Evolutionary conservation across 2,888 invertebrate genomes (phyloP), one percentile per base, ranked within the genome.

Genomic region (Pandemis cinnamomeana): DNA sequence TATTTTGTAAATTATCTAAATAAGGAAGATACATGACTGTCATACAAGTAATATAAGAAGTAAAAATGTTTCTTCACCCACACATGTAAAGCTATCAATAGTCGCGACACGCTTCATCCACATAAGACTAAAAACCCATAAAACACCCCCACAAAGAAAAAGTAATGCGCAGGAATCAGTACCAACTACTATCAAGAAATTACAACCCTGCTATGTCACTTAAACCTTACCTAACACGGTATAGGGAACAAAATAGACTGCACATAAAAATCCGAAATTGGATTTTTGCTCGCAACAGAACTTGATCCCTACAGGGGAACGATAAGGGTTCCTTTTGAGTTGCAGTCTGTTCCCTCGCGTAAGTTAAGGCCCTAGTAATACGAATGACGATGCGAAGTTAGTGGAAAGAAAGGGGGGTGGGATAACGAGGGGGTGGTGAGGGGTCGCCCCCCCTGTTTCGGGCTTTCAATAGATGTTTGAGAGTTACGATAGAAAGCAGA

Each of bases 381-480:
- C 89, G 91, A 90, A 92, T 93, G 93, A 92, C 93, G 93, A 91
- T 90, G 93, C 92, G 90, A 93, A 93, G 89, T 93, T 92, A 91
- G 90, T 90, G 86, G 92, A 92, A 93, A 93, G 93, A 93, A 93
- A 92, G 90, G 93, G 93, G 89, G 87, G 87, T 87, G 86, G 86
- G 87, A 88, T 89, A 89, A 89, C 89, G 90, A 89, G 89, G 89
- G 88, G 88, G 86, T 75, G 81, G 80, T 78, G 77, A 75, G 80
- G 83, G 83, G 80, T 83, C 78, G 79, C 84, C 84, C 89, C 89
- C 91, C 91, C 92, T 91, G 93, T 93, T 94, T 93, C 87, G 93
- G 93, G 91, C 90, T 92, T 93, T 94, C 93, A 94, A 93, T 93
- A 92, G 94, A 92, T 91, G 92, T 91, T 91, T 90, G 90, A 87